These are phyloP conservation scores for Liodrosophila aerea DNA, from an alignment of 2,888 invertebrate species.

Conservation along the genomic window DNA sequence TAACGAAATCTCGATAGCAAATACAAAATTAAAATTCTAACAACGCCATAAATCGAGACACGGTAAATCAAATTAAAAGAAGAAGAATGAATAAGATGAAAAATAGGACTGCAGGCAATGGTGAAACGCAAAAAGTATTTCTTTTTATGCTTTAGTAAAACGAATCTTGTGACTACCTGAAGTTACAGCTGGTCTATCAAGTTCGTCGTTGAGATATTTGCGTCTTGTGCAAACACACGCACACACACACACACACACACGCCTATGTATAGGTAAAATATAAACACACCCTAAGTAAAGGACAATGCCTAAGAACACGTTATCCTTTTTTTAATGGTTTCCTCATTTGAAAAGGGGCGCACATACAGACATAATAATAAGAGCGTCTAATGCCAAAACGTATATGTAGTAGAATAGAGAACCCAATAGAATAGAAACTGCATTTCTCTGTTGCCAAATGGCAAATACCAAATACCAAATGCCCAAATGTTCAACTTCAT, in stretches of 20 bases:
- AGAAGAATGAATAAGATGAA: no score
- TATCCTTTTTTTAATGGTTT: slow-evolving; percentile 73
- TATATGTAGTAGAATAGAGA: slow-evolving; percentile 17
- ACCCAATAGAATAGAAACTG: slow-evolving; percentile 13
- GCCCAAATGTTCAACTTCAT: neutral
- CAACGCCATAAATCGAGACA: slow-evolving; percentile 26
- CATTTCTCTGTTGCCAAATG: neutral
- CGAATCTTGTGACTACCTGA: slow-evolving; percentile 44
- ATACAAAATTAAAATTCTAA: slow-evolving; percentile 9
- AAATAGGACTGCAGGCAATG: slow-evolving; percentile 4
- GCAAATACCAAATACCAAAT: slow-evolving; percentile 6
- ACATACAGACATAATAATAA: slow-evolving; percentile 54
- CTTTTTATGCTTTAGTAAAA: no score
- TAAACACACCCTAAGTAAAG: slow-evolving; percentile 13
- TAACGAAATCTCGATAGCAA: slow-evolving; percentile 22
- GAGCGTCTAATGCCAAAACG: slow-evolving; percentile 56
- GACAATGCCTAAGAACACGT: slow-evolving; percentile 61
- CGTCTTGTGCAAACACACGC: slow-evolving; percentile 69
- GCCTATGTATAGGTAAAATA: neutral
- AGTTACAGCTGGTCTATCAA: slow-evolving; percentile 36
- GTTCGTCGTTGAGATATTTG: slow-evolving; percentile 54
- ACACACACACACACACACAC: slow-evolving; percentile 10
- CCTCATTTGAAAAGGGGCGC: slow-evolving; percentile 49
- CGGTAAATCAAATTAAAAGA: slow-evolving; percentile 21
- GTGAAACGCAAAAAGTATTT: slow-evolving; percentile 18